Evolutionary conservation across 2,888 invertebrate species (phyloP).

Genomic region (Chirona hameri): DNA sequence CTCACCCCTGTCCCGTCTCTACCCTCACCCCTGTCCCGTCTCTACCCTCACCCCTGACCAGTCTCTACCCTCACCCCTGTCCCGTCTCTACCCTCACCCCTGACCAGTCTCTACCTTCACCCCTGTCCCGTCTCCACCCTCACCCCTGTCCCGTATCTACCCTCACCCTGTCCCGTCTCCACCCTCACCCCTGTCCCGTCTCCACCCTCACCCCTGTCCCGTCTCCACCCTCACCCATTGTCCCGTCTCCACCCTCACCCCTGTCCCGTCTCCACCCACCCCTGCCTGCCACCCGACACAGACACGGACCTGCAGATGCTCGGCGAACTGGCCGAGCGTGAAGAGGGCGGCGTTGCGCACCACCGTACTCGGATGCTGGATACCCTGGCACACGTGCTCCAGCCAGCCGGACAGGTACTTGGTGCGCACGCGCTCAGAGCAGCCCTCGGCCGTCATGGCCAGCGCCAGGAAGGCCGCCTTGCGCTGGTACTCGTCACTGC

Average conservation of each 20-base stretch:
- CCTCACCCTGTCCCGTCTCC: too few relatives aligned
- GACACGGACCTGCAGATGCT: conserved; percentile 61
- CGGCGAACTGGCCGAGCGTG: conserved; percentile 75
- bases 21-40: not conserved
- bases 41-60: too few relatives aligned
- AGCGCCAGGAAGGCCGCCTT: conserved; percentile 69
- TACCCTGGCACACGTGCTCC: conserved; percentile 65
- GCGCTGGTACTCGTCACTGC: conserved; percentile 59
- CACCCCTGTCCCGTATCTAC: too few relatives aligned
- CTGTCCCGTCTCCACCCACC: too few relatives aligned
- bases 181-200: not conserved
- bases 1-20: conserved; percentile 23
- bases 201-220: too few relatives aligned
- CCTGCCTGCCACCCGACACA: not conserved
- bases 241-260: conserved; percentile 1
- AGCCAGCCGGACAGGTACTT: conserved; percentile 67
- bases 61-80: too few relatives aligned
- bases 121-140: too few relatives aligned
- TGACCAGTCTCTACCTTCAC: too few relatives aligned
- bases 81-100: not conserved
- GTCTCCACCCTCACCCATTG: conserved; percentile 10
- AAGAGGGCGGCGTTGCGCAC: conserved; percentile 73
- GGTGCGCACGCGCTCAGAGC: conserved; percentile 66
- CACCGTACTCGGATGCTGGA: conserved; percentile 59
- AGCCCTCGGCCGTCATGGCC: conserved; percentile 73